A percentile compares a stretch with the other conserved stretches of the same genome.
These are phyloP conservation scores for Rhabdophis nuchalis DNA, from an alignment of 2,797 vertebrate genomes.

Conservation along the genomic window DNA sequence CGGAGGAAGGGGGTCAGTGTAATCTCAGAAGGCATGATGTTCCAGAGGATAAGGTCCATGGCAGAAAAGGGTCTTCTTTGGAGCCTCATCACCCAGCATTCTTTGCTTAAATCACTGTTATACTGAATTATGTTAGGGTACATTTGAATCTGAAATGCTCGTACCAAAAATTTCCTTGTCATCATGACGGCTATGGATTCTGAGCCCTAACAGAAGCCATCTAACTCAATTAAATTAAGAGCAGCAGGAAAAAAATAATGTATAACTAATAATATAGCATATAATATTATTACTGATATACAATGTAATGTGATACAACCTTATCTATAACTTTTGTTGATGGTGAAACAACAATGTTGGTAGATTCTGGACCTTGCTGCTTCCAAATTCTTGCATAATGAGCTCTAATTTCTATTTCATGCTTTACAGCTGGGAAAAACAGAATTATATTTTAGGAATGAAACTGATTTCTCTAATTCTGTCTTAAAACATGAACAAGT, in stretches of 20 bases:
- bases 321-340: conserved; percentile 13
- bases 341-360: conserved; percentile 22
- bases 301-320: not conserved
- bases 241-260: not conserved
- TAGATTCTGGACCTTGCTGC: conserved; percentile 49
- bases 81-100: not conserved
- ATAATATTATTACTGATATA: not conserved
- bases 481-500: not conserved
- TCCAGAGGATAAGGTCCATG: not conserved
- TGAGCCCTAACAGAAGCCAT: not conserved
- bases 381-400: conserved; percentile 55
- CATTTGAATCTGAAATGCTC: not conserved
- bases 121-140: not conserved
- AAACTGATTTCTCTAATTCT: conserved; percentile 3
- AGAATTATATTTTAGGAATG: conserved; percentile 18
- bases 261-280: not conserved
- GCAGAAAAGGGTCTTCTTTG: not conserved
- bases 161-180: not conserved
- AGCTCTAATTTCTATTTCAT: conserved; percentile 56
- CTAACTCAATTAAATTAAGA: not conserved
- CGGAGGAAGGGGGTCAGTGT: not conserved
- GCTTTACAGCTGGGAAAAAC: conserved; percentile 53
- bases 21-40: not conserved
- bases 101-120: not conserved
- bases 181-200: not conserved